These are phyloP conservation scores for Carterocephalus palaemon DNA, from an alignment of 2,888 invertebrate species.

Conservation along the genomic window DNA sequence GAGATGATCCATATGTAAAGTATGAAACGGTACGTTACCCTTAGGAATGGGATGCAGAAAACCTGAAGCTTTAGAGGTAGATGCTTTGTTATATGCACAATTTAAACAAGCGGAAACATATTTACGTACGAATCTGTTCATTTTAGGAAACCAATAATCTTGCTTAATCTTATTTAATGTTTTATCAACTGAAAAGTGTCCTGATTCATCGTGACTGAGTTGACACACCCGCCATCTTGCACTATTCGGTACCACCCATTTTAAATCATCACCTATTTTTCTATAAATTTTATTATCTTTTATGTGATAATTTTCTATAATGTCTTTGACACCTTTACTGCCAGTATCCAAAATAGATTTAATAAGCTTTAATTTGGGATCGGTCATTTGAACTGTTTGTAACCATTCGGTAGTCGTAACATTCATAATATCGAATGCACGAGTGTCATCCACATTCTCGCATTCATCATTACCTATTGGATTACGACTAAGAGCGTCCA, in stretches of 20 bases:
- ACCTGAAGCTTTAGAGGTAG: conserved; percentile 27
- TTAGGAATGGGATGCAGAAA: conserved; percentile 32
- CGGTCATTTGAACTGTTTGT: too few relatives aligned
- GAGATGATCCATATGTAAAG: conserved; percentile 32
- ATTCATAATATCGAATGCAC: too few relatives aligned
- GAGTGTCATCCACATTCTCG: background rate
- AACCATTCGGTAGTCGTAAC: too few relatives aligned
- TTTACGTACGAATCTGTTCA: conserved; percentile 30
- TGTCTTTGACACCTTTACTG: too few relatives aligned
- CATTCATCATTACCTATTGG: conserved; percentile 5
- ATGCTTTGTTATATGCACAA: conserved; percentile 30
- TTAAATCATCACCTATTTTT: conserved; percentile 20
- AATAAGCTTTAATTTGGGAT: too few relatives aligned
- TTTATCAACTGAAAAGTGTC: conserved; percentile 31
- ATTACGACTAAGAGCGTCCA: conserved; percentile 14
- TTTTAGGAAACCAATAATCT: conserved; percentile 34
- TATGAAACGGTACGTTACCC: conserved; percentile 34
- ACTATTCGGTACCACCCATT: conserved; percentile 33
- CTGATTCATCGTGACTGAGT: conserved; percentile 33
- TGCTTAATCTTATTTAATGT: conserved; percentile 27
- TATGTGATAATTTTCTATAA: conserved; percentile 29
- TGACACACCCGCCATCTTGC: conserved; percentile 33
- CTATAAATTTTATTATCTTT: conserved; percentile 28
- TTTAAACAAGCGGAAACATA: conserved; percentile 30
- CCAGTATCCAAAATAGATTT: too few relatives aligned